Conservation (phyloP, 2,113 vertebrate genomes). For the Ammospiza nelsoni region DNA sequence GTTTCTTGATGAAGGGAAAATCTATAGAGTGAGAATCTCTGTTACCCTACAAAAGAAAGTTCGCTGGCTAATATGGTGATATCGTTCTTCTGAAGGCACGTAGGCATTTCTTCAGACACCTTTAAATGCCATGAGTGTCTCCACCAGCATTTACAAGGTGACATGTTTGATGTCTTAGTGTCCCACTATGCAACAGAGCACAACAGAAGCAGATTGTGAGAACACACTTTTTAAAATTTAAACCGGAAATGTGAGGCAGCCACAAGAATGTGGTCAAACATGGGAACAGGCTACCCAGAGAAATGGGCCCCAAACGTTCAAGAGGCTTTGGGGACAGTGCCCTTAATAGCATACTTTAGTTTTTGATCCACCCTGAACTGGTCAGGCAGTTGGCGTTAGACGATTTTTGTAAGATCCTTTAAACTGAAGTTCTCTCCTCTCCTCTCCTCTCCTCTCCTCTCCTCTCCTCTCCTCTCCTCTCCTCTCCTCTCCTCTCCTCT, state of each 20-base stretch:
- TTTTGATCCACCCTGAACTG: neutral
- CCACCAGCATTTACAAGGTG: neutral
- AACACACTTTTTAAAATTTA: neutral
- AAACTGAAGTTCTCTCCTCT: neutral
- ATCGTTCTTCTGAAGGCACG: neutral
- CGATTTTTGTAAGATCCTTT: neutral
- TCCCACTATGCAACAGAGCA: neutral
- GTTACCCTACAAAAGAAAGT: neutral
- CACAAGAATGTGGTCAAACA: neutral
- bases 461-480: neutral
- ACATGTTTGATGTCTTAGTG: neutral
- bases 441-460: too few species aligned
- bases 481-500: too few species aligned
- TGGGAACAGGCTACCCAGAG: neutral
- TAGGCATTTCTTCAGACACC: neutral
- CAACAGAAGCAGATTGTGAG: neutral
- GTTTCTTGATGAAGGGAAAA: neutral
- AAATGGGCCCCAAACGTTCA: neutral
- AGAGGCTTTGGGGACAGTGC: neutral
- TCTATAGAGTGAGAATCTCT: neutral
- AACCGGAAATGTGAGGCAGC: neutral
- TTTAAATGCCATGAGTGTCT: neutral
- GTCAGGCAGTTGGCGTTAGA: neutral
- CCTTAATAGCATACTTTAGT: neutral
- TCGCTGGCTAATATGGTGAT: accelerated